These are phyloP conservation scores for Rattus rattus DNA, from an alignment of 2,113 vertebrate genomes.

Conservation along the genomic window DNA sequence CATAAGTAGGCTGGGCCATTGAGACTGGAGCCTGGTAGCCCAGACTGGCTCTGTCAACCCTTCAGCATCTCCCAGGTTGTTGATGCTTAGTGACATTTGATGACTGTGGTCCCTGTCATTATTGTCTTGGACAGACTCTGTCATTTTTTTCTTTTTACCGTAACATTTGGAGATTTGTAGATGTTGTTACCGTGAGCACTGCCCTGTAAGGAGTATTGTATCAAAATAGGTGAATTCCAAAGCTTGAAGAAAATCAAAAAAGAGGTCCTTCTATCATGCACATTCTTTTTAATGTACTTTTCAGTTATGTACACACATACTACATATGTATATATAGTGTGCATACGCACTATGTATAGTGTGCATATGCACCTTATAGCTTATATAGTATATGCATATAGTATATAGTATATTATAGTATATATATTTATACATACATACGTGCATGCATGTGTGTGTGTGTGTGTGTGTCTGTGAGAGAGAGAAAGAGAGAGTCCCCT, in stretches of 20 bases:
- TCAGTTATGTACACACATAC: neutral
- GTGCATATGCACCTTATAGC: neutral
- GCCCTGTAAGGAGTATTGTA: neutral
- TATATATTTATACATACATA: no score
- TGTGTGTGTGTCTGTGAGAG: no score
- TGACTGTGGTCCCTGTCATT: neutral
- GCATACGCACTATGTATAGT: neutral
- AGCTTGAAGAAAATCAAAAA: conserved; percentile 36
- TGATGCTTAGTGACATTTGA: neutral
- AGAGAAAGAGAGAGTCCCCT: neutral
- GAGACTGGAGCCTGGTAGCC: neutral
- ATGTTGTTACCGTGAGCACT: neutral
- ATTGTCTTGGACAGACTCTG: neutral
- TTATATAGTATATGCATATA: neutral
- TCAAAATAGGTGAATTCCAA: conserved; percentile 17
- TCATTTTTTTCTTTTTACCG: neutral
- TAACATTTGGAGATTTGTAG: neutral
- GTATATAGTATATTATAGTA: no score
- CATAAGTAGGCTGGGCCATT: neutral
- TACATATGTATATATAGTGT: neutral
- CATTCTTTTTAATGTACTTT: neutral
- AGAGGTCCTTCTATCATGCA: neutral
- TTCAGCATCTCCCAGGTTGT: neutral
- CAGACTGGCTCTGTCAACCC: neutral
- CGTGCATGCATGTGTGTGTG: no score